Evolutionary conservation across 2,888 invertebrate species (phyloP).

Genomic region (Phortica magna): DNA sequence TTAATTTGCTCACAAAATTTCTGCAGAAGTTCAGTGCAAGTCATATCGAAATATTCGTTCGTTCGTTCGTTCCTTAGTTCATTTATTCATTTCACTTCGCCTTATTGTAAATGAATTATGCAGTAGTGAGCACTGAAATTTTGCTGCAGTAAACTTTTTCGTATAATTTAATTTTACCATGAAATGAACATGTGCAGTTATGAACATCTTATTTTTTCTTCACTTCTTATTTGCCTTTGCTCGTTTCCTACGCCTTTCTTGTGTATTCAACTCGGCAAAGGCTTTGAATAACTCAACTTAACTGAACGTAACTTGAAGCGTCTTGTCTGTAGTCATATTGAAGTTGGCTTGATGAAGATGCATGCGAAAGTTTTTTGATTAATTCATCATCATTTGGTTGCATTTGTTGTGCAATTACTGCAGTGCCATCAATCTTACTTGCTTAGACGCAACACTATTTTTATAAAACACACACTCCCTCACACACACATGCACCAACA

Average conservation of each 20-base stretch:
- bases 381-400: conserved; percentile 6
- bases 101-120: conserved; percentile 61
- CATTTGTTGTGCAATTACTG: conserved; percentile 11
- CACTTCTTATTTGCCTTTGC: conserved; percentile 37
- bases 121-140: conserved; percentile 44
- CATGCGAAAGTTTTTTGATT: conserved; percentile 1
- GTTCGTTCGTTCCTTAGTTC: conserved; percentile 31
- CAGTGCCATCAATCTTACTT: not conserved
- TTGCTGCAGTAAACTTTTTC: conserved; percentile 26
- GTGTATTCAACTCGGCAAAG: too few relatives aligned
- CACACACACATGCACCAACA: conserved; percentile 12
- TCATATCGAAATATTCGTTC: conserved; percentile 54
- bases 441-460: not conserved
- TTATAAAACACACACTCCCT: too few relatives aligned
- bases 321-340: not conserved
- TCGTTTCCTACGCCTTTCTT: conserved; percentile 36
- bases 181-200: conserved; percentile 35
- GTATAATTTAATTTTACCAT: conserved; percentile 54
- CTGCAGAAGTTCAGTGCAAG: conserved; percentile 50
- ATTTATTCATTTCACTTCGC: not conserved
- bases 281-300: conserved; percentile 18
- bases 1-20: conserved; percentile 67
- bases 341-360: conserved; percentile 11
- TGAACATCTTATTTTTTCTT: conserved; percentile 30
- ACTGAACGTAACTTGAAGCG: not conserved